These are phyloP conservation scores for Mythimna lalbum DNA, from an alignment of 2,888 invertebrate genomes.

Conservation along the genomic window DNA sequence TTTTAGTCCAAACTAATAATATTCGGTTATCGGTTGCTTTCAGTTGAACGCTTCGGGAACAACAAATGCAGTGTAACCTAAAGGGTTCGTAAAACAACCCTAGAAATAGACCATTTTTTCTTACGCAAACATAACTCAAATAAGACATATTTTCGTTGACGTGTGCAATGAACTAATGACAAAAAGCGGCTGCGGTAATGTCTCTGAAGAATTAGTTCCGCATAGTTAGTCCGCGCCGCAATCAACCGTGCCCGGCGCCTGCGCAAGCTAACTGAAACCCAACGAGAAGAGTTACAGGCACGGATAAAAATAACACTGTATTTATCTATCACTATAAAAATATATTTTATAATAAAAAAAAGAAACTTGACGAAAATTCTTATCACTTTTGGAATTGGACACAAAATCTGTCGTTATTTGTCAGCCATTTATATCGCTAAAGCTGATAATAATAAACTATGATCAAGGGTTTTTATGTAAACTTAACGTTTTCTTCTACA, in stretches of 20 bases:
- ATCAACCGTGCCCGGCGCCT: conserved; percentile 80
- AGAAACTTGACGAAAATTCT: neutral
- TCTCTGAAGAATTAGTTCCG: conserved; percentile 86
- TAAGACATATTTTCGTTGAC: conserved; percentile 74
- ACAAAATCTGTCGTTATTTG: neutral
- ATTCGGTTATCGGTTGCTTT: conserved; percentile 19
- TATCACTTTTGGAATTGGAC: neutral
- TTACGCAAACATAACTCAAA: conserved; percentile 62
- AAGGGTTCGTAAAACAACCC: conserved; percentile 53
- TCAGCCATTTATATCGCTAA: neutral
- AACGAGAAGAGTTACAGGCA: conserved; percentile 6
- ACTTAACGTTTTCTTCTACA: neutral
- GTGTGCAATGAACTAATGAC: conserved; percentile 75
- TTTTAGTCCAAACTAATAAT: neutral
- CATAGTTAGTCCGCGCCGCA: conserved; percentile 80
- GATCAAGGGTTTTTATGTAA: neutral
- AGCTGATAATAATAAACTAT: too few relatives aligned
- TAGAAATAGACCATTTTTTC: conserved; percentile 37
- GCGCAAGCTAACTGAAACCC: conserved; percentile 64
- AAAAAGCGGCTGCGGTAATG: conserved; percentile 78
- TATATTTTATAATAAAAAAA: neutral
- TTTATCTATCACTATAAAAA: neutral
- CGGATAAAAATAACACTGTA: neutral
- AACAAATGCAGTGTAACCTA: conserved; percentile 49
- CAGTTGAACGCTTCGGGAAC: conserved; percentile 40